Base-by-base conservation (phyloP, 2,797 vertebrate genomes). In the Molossus alvarezi region DNA sequence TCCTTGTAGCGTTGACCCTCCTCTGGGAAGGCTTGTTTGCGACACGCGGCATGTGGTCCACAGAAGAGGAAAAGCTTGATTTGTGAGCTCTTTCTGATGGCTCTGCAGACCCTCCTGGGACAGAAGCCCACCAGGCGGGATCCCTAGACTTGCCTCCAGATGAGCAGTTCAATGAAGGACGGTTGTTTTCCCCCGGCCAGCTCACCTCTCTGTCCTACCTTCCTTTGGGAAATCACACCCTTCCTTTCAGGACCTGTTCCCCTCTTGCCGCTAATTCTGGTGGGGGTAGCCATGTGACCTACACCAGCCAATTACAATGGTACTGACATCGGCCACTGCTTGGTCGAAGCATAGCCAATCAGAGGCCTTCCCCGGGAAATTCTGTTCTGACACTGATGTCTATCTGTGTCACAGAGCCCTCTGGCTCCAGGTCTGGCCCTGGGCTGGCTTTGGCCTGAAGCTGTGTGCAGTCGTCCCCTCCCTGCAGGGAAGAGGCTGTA, bases 291-390 rank as follows among this genome's bases (percentile, higher is more conserved):
- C 84, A 27, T 3, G 79, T 80, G 79, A 86, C 27, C 53, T 33
- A 82, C 9, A 14, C 2, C 45, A 76, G 33, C 48, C 94, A 65
- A 71, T 90, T n/a, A 84, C 72, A 85, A 64, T 20, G n/a, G 18
- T n/a, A 8, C 69, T 69, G 60, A 41, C 11, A 58, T n/a, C 10
- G 9, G 51, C n/a, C 58, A 21, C 37, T 1, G 62, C 65, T 58
- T 55, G 51, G 60, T 81, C 60, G 72, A 90, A 84, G 48, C 21
- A 69, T 18, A 73, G 25, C 88, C 88, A 91, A 65, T 88, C 37
- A 76, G 71, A 85, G 57, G 5, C 20, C 20, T 96, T 93, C 72
- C 58, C 72, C 45, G 82, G 76, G 65, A 82, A 9, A 51, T 75
- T 88, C 0, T 81, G 29, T 45, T 51, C 33, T 55, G 62, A 37